A percentile compares a stretch with the other conserved stretches of the same genome.
Evolutionary conservation across 2,113 vertebrate species (phyloP).

Genomic region (Callorhinus ursinus): DNA sequence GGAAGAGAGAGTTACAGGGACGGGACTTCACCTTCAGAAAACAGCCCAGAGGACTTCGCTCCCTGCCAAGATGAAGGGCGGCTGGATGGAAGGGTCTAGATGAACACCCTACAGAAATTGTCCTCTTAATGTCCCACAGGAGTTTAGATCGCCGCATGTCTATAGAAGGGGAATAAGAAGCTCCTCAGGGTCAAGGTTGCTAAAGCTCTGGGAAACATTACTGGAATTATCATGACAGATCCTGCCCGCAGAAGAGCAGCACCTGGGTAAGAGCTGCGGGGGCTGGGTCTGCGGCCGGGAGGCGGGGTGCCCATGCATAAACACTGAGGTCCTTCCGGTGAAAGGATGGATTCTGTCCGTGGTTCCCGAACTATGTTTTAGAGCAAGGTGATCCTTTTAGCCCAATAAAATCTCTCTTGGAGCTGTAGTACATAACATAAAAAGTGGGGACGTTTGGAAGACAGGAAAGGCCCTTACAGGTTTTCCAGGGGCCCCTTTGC

Average conservation of each 20-base stretch:
- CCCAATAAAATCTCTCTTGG: neutral
- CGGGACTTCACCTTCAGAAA: neutral
- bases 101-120: neutral
- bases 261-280: no score
- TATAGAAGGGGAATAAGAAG: neutral
- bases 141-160: neutral
- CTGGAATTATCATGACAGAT: neutral
- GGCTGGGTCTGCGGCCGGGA: neutral
- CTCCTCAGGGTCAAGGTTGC: neutral
- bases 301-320: accelerated
- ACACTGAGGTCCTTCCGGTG: neutral
- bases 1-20: constrained; percentile 6
- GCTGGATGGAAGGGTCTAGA: neutral
- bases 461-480: neutral
- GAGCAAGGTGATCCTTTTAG: neutral
- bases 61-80: neutral
- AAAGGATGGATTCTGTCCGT: neutral
- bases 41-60: neutral
- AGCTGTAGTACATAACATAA: neutral
- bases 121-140: neutral
- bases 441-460: neutral
- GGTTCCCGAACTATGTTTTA: neutral
- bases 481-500: no score
- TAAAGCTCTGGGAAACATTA: neutral
- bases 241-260: neutral